Evolutionary conservation across 2,888 invertebrate species (phyloP), one percentile per base, ranked within the genome.

Genomic region (Cheilosia grossa): DNA sequence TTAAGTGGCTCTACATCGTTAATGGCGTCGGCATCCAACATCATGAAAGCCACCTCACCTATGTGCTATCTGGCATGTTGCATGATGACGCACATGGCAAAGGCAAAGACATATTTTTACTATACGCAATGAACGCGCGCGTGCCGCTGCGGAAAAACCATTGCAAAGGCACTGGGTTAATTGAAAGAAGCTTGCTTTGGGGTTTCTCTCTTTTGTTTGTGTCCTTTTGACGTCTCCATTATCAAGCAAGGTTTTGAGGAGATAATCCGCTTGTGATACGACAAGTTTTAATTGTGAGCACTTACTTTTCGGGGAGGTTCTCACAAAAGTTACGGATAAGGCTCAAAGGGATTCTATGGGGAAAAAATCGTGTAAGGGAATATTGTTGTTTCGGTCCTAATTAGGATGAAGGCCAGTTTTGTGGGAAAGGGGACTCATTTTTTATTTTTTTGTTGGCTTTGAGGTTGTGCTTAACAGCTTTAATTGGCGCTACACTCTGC

Each of bases 251-350:
- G 24, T 78, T 67, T 78, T 82, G 61, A 67, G 49, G 24, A 63
- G 78, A 82, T 82, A 82, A 82, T 63, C 73, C 56, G 78, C 79
- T 79, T 82, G 61, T 49, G 67, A 69, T 78, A 51, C 63, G 56
- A 44, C 63, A 49, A 67, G 78, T 67, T 79, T 51, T 73, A 82
- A 72, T 78, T 78, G 63, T 73, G 42, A 72, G 61, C 63, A 79
- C 51, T 82, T 78, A 37, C 79, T 63, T 72, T 78, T 40, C 21
- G 24, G 40, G 33, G 47, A 19, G 24, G 47, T 9, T 19, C 44
- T 51, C 51, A 49, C 15, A 10, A 53, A 24, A 21, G 24, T 21
- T 24, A 21, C 4, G 9, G 7, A 24, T 30, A 54, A 49, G 7
- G 17, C 61, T 61, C 30, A 73, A 54, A 73, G 53, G 4, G 51